Conservation (phyloP, 2,113 vertebrate species). For the Platichthys flesus region DNA sequence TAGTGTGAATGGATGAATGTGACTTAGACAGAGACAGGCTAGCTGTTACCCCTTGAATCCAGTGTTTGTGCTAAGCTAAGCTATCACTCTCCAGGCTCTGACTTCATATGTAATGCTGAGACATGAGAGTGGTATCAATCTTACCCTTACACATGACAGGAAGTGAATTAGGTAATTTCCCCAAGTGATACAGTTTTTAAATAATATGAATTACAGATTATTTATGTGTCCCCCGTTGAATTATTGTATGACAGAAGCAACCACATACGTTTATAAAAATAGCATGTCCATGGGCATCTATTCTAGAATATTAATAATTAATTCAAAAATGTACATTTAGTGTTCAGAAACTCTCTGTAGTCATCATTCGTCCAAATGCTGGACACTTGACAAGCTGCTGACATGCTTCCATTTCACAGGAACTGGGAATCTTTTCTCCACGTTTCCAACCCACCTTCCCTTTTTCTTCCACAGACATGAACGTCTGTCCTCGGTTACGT, state of each 20-base stretch:
- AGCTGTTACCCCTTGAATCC: not conserved
- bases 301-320: not conserved
- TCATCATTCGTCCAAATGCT: not conserved
- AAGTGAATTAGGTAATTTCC: not conserved
- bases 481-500: constrained; percentile 4
- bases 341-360: not conserved
- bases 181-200: too few species aligned
- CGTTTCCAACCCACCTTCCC: too few species aligned
- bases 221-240: too few species aligned
- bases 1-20: too few species aligned
- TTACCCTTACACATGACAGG: not conserved
- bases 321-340: constrained; percentile 6
- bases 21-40: too few species aligned
- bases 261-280: not conserved
- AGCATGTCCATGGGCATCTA: not conserved
- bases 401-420: not conserved
- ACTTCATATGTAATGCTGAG: not conserved
- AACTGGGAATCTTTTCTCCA: not conserved
- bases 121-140: not conserved
- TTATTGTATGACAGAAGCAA: not conserved
- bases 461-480: not conserved
- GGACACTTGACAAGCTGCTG: not conserved
- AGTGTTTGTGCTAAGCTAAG: not conserved
- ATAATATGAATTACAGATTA: not conserved
- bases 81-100: not conserved